Evolutionary conservation across 2,888 invertebrate genomes (phyloP).

Genomic region (Drosophila aldrichi): DNA sequence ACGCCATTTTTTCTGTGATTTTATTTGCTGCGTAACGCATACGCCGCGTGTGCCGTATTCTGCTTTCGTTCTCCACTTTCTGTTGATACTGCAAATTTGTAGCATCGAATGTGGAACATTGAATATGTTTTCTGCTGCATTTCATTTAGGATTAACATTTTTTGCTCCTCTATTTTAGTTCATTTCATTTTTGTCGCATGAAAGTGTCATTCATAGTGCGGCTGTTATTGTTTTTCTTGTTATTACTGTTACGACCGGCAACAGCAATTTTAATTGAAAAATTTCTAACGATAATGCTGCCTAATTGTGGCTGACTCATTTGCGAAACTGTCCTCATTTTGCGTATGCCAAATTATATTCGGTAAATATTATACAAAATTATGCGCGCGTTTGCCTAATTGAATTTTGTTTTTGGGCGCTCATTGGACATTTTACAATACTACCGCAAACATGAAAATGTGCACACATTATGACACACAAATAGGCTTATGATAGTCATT

Average conservation of each 20-base stretch:
- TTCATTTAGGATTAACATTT: constrained; percentile 36
- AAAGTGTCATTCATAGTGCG: constrained; percentile 19
- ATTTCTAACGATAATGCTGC: constrained; percentile 25
- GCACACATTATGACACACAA: constrained; percentile 20
- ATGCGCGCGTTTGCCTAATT: constrained; percentile 45
- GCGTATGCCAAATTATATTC: constrained; percentile 59
- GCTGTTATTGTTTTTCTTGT: background rate
- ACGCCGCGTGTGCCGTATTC: constrained; percentile 31
- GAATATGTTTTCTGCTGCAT: constrained; percentile 33
- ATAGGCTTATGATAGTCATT: constrained; percentile 44
- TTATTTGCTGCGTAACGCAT: constrained; percentile 46
- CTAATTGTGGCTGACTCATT: constrained; percentile 21
- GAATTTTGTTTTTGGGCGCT: constrained; percentile 26
- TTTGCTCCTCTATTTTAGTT: constrained; percentile 22
- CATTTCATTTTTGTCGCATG: constrained; percentile 31
- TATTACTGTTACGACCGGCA: constrained; percentile 5
- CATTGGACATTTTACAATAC: constrained; percentile 11
- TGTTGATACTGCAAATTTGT: constrained; percentile 30
- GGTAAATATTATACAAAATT: constrained; percentile 20
- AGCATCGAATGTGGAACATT: constrained; percentile 61
- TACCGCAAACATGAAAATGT: constrained; percentile 21
- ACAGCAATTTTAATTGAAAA: constrained; percentile 47
- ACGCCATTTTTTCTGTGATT: constrained; percentile 24
- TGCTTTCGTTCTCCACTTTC: background rate
- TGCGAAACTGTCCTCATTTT: constrained; percentile 29